Evolutionary conservation across 2,113 vertebrate species (phyloP).

Genomic region (Calidris pygmaea): DNA sequence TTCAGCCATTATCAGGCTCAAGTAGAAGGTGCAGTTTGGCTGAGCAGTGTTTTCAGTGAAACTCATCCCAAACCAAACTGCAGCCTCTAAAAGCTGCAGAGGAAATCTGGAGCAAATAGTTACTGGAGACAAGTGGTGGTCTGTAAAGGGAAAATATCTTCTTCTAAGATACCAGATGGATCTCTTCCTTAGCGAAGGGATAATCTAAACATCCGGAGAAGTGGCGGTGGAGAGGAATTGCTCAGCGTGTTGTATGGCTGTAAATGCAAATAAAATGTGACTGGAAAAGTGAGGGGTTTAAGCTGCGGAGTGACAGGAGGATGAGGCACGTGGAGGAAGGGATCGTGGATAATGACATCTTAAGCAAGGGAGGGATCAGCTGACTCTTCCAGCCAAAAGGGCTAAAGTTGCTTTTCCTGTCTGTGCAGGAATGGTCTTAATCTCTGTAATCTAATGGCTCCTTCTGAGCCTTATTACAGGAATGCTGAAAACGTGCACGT

Average conservation of each 20-base stretch:
- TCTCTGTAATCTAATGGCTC: background rate
- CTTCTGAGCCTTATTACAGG: background rate
- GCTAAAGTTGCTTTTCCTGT: slow-evolving; percentile 13
- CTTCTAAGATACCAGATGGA: background rate
- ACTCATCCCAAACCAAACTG: background rate
- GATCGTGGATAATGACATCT: background rate
- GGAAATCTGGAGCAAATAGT: background rate
- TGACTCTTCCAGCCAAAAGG: background rate
- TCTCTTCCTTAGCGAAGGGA: background rate
- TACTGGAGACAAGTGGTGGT: background rate
- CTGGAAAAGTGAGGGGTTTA: background rate
- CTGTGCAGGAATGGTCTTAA: background rate
- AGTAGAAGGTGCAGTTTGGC: background rate
- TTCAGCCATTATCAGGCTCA: background rate
- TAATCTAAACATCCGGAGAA: background rate
- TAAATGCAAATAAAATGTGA: background rate
- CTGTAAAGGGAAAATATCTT: background rate
- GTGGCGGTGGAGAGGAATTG: background rate
- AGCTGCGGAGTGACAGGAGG: background rate
- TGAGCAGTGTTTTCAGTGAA: background rate
- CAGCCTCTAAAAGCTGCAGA: background rate
- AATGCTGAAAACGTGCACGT: background rate
- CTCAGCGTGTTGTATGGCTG: background rate
- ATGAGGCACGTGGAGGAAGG: background rate
- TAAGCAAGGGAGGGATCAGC: background rate